A percentile compares a stretch with the other conserved stretches of the same genome.
Conservation (phyloP, 2,888 invertebrate genomes). For the Cephus spinipes region DNA sequence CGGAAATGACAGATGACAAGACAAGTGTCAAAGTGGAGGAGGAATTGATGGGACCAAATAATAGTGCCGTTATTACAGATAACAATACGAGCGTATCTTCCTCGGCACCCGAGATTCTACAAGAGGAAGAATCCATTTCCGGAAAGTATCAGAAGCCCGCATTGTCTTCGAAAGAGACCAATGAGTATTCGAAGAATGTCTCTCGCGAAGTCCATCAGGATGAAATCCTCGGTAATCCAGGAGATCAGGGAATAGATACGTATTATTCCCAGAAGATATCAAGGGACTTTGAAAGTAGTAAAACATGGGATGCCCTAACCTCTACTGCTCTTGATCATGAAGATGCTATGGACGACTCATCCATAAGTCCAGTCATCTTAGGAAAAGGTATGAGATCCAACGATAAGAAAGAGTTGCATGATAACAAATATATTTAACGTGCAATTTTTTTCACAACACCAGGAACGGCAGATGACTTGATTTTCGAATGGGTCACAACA, state of each 20-base stretch:
- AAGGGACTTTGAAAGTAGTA: conserved; percentile 9
- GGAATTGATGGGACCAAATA: neutral
- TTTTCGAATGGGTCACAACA: conserved; percentile 84
- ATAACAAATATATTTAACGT: neutral
- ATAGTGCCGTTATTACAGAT: neutral
- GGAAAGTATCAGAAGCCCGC: neutral
- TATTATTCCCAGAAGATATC: conserved; percentile 12
- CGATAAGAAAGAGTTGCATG: neutral
- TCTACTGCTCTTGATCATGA: conserved; percentile 57
- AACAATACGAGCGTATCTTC: neutral
- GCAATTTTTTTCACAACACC: conserved; percentile 15
- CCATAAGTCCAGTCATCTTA: conserved; percentile 43
- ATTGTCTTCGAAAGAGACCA: neutral
- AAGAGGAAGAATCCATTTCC: neutral
- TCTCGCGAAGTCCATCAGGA: neutral
- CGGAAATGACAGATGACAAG: conserved; percentile 37
- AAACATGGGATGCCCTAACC: conserved; percentile 29
- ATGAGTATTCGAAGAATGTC: neutral
- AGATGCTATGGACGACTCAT: conserved; percentile 63
- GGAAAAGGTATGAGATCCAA: conserved; percentile 44
- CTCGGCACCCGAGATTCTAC: neutral
- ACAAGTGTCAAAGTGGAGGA: conserved; percentile 30
- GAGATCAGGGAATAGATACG: conserved; percentile 20
- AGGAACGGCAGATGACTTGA: conserved; percentile 66
- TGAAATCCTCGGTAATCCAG: neutral